phyloP scores from a whole-genome alignment of 2,888 invertebrate species.

The Oscheius sp. region DNA sequence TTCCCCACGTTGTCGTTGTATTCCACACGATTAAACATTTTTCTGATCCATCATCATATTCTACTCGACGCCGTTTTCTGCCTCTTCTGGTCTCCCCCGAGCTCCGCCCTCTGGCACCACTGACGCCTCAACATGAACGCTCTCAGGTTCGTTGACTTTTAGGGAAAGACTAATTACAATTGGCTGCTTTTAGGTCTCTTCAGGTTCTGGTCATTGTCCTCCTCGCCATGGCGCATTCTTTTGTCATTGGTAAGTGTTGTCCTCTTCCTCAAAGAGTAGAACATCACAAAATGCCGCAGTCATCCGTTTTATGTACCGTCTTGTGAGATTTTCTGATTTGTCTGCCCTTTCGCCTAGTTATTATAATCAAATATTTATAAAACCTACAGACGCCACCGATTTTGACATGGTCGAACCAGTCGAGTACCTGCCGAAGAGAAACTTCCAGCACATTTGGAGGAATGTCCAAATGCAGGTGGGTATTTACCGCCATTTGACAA shows the following conservation, averaged over 20 bases:
- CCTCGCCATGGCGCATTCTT: constrained; percentile 23
- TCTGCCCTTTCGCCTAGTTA: no score
- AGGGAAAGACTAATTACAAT: background rate
- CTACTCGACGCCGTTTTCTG: background rate
- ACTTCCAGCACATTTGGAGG: constrained; percentile 62
- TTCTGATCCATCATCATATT: constrained; percentile 6
- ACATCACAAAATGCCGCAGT: no score
- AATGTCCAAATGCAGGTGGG: constrained; percentile 56
- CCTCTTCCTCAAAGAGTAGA: no score
- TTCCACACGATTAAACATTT: background rate
- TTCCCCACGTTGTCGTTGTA: no score
- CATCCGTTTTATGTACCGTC: no score
- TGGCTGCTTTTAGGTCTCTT: constrained; percentile 6
- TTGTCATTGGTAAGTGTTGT: constrained; percentile 29
- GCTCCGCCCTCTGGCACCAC: constrained; percentile 19
- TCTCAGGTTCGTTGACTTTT: constrained; percentile 24
- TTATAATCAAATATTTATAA: no score
- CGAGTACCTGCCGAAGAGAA: constrained; percentile 49
- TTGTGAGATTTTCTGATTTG: no score
- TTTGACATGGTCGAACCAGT: background rate
- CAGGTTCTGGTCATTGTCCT: constrained; percentile 23
- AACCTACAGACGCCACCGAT: constrained; percentile 11
- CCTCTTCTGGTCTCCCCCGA: background rate
- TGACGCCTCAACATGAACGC: constrained; percentile 24
- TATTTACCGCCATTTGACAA: background rate